These are phyloP conservation scores for Nothoprocta pentlandii DNA, from an alignment of 2,113 vertebrate species.

Conservation along the genomic window DNA sequence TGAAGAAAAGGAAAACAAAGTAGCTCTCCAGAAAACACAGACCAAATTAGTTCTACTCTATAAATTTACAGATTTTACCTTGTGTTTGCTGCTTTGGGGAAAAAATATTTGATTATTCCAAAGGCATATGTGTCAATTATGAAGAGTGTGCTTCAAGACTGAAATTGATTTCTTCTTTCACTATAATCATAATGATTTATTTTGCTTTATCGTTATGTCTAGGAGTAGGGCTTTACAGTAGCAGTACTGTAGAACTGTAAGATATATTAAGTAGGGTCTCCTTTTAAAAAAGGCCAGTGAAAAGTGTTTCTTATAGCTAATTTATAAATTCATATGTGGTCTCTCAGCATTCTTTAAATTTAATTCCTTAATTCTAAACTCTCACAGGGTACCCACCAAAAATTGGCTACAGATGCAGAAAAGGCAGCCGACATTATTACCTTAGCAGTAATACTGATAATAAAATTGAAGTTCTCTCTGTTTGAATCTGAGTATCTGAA, in stretches of 20 bases:
- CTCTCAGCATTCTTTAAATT: neutral
- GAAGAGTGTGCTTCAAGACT: neutral
- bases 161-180: neutral
- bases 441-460: neutral
- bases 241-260: neutral
- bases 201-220: neutral
- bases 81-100: neutral
- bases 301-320: neutral
- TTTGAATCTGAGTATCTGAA: neutral
- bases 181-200: neutral
- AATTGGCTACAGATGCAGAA: neutral
- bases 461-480: neutral
- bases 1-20: neutral
- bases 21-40: neutral
- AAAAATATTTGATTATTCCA: neutral
- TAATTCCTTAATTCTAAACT: neutral
- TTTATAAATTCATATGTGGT: neutral
- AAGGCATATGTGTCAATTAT: neutral
- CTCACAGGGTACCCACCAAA: neutral
- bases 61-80: neutral
- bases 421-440: neutral
- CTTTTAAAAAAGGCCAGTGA: neutral
- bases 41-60: neutral
- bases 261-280: neutral
- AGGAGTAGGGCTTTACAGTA: neutral